phyloP scores from a whole-genome alignment of 2,113 vertebrate species.

The Hippolais icterina region DNA sequence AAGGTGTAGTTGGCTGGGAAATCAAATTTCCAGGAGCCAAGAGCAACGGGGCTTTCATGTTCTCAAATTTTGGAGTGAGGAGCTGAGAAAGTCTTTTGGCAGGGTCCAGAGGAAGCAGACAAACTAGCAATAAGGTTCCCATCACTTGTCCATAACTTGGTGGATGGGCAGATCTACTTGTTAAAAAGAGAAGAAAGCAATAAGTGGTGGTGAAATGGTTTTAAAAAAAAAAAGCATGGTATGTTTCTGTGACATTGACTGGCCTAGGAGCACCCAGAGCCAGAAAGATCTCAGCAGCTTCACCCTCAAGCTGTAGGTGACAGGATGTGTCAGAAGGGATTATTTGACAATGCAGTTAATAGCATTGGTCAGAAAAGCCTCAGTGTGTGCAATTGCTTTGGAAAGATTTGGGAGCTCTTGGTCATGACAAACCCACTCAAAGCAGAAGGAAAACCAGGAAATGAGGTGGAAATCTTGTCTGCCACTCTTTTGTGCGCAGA shows the following conservation, averaged over 20 bases:
- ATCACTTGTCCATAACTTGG: slow-evolving; percentile 42
- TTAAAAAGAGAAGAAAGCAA: neutral
- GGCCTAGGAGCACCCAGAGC: neutral
- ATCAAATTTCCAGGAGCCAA: slow-evolving; percentile 70
- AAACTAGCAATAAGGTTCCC: slow-evolving; percentile 47
- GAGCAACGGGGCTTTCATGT: slow-evolving; percentile 77
- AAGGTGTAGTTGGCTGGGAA: slow-evolving; percentile 78
- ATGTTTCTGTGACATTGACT: neutral
- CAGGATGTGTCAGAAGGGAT: neutral
- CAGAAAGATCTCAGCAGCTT: slow-evolving; percentile 11
- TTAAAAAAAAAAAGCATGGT: neutral
- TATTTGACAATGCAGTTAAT: neutral
- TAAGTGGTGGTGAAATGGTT: neutral
- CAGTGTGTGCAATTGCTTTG: neutral
- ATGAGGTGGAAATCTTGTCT: slow-evolving; percentile 24
- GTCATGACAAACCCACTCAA: neutral
- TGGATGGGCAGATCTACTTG: neutral
- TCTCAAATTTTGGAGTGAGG: slow-evolving; percentile 72
- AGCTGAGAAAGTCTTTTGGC: slow-evolving; percentile 68
- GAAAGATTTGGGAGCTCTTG: slow-evolving; percentile 30
- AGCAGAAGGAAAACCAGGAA: slow-evolving; percentile 31
- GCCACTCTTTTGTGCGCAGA: neutral
- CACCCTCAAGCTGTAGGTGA: neutral
- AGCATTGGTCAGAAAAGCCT: neutral
- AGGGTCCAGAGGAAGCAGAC: slow-evolving; percentile 65